Base-by-base conservation (phyloP, 2,888 invertebrate species). In the Drosophila lutescens region DNA sequence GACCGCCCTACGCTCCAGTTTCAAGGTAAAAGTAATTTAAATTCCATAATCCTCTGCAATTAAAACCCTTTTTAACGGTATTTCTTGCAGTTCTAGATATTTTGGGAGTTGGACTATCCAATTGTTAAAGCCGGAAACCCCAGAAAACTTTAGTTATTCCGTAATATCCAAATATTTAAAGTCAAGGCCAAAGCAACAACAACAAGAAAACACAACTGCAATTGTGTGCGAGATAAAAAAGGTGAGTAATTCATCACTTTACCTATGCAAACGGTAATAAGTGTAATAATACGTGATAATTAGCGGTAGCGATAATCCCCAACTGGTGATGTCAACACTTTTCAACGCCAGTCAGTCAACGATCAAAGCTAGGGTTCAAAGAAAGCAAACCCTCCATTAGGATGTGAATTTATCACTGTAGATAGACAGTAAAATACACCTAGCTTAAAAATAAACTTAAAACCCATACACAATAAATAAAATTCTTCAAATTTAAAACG, bases 161-260 rank as follows among this genome's bases (percentile, higher is more conserved):
- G 10, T 1, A 20, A 9, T 3, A 40, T 26, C 8, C 15, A 26
- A 34, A 20, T 34, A 49, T 20, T 41, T n/a, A 36, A 23, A 17
- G 47, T 49, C 66, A 57, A 67, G 70, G 66, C 20, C 69, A 36
- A 5, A 15, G n/a, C 26, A 44, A 17, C 23, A 36, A 43, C 10
- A 17, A n/a, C 26, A 12, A n/a, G 30, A 46, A 15, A 40, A n/a
- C 44, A 12, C 15, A 40, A 13, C 20, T 56, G 47, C 49, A 53
- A 2, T 15, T 60, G 65, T 63, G 41, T 62, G 50, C 10, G 40
- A 44, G 30, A 34, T 46, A 30, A 57, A 46, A 49, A 49, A 56
- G 30, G 66, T 70, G 66, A 67, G 49, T 67, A 67, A 70, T 47
- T 46, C 34, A n/a, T 46, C 34, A 46, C 34, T 13, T 46, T 34